Base-by-base conservation (phyloP, 2,113 vertebrate species). In the Gorilla gorilla region DNA sequence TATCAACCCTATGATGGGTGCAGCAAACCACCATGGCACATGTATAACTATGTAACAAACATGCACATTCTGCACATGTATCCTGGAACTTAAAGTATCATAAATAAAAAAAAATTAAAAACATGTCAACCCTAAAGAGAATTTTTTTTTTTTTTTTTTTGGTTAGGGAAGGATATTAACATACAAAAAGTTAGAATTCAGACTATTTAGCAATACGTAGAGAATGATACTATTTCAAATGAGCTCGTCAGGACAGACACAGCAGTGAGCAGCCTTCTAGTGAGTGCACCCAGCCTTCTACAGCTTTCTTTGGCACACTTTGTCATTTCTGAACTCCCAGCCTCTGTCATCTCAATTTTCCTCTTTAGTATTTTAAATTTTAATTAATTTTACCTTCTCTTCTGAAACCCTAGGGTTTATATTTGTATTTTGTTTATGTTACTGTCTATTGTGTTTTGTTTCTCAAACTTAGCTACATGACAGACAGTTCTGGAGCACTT, bases 241-340 rank as follows among this genome's bases (percentile, higher is more conserved):
- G 30, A 27, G 22, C 0, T 38, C 43, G 3, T 45, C 13, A 68
- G 45, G 32, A 64, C 9, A 43, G 25, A 75, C 16, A 50, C 25
- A 86, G 35, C 2, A 35, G 35, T 35, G 23, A 45, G 40, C 4
- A 20, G 8, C 12, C 17, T 22, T 18, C 38, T 8, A 3, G 3
- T 82, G 35, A 25, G 16, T 20, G 4, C 1, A 5, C 8, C 0
- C 25, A 68, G 61, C 32, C 10, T 45, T 84, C 38, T 10, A 6
- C 6, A 30, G 8, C 48, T 73, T 40, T 4, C 4, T 59, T 14
- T 30, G 2, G 2, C 13, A 5, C 1, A 40, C 3, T 0, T 45
- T 14, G 8, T 95, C 10, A 16, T 52, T 59, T 80, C 38, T 13
- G 7, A 75, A 38, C 11, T 40, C 27, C 35, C 32, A 66, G 38